A percentile compares a stretch with the other conserved stretches of the same genome.
Conservation (phyloP, 2,797 vertebrate genomes). For the Esox masquinongy region DNA sequence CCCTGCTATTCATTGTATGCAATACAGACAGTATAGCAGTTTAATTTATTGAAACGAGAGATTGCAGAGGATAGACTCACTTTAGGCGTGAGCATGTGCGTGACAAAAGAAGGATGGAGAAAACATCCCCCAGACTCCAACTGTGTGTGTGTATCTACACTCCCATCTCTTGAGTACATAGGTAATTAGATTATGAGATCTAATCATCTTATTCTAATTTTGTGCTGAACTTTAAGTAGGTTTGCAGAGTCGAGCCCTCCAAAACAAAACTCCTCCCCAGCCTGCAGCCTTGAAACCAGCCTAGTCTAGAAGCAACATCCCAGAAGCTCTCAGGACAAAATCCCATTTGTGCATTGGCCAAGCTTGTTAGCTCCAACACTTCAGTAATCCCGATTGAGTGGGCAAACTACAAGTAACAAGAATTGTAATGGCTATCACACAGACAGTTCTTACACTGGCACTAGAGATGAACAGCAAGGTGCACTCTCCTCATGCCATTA, state of each 20-base stretch:
- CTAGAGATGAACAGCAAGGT: constrained; percentile 69
- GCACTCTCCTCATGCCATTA: constrained; percentile 65
- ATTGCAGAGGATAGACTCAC: too few species aligned
- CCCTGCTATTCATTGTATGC: too few species aligned
- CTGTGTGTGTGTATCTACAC: constrained; percentile 10
- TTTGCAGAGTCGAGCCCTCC: constrained; percentile 35
- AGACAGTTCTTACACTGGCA: constrained; percentile 64
- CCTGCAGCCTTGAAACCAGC: constrained; percentile 7
- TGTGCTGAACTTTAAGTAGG: constrained; percentile 43
- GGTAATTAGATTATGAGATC: constrained; percentile 70
- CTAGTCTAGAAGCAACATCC: constrained; percentile 40
- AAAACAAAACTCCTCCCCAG: constrained; percentile 22
- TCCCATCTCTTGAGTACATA: constrained; percentile 59
- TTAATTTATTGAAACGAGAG: too few species aligned
- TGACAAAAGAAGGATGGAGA: not conserved
- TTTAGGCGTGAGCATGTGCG: not conserved
- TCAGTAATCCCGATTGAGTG: constrained; percentile 71
- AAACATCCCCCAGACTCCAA: constrained; percentile 38
- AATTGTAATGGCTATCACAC: constrained; percentile 76
- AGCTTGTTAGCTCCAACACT: constrained; percentile 82
- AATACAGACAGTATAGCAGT: too few species aligned
- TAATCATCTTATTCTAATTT: constrained; percentile 63
- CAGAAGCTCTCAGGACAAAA: constrained; percentile 74
- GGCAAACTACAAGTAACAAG: constrained; percentile 63
- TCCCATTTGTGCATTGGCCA: constrained; percentile 76